phyloP scores from a whole-genome alignment of 2,113 vertebrate species.

The Coturnix japonica region DNA sequence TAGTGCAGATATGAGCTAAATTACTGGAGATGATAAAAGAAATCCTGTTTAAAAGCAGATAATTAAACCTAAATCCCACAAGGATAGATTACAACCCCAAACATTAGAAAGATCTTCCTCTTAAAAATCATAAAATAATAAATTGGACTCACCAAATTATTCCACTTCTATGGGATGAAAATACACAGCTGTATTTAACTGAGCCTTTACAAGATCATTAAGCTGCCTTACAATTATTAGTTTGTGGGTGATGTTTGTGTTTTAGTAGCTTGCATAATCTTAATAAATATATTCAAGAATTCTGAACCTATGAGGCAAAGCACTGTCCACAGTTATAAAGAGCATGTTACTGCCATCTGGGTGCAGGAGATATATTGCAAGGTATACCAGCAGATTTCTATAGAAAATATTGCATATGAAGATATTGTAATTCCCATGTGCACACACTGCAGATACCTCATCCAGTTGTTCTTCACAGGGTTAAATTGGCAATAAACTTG shows the following conservation, averaged over 20 bases:
- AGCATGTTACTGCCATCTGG: conserved; percentile 49
- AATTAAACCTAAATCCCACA: not conserved
- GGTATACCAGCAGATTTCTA: fast-evolving
- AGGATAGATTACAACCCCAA: not conserved
- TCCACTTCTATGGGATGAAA: not conserved
- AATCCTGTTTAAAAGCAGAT: not conserved
- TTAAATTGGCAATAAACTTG: not conserved
- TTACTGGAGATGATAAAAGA: not conserved
- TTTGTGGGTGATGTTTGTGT: not conserved
- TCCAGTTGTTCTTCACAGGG: not conserved
- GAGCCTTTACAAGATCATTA: not conserved
- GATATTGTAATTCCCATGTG: not conserved
- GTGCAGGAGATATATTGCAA: conserved; percentile 19
- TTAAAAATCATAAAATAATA: not conserved
- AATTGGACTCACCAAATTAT: not conserved
- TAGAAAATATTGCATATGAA: fast-evolving
- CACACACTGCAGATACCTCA: not conserved
- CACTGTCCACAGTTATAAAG: not conserved
- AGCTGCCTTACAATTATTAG: not conserved
- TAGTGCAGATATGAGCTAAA: not conserved
- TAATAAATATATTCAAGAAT: not conserved
- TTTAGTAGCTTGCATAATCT: not conserved
- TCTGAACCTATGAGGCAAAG: not conserved
- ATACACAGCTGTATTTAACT: not conserved
- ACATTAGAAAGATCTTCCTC: not conserved